phyloP scores from a whole-genome alignment of 2,797 vertebrate species.

The Enteromius paludinosus region DNA sequence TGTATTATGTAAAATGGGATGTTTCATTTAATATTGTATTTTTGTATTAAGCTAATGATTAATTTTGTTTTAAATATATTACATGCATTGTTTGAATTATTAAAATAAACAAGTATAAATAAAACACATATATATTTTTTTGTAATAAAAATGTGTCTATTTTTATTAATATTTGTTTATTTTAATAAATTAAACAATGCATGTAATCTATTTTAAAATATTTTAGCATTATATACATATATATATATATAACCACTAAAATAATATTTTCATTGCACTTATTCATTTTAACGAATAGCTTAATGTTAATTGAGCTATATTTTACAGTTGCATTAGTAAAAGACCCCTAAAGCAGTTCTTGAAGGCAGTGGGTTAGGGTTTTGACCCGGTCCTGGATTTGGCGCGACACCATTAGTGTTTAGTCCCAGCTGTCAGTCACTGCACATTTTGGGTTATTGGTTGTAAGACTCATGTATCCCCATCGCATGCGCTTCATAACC shows the following conservation, averaged over 20 bases:
- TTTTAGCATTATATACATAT: too few species aligned
- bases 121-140: too few species aligned
- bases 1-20: not conserved
- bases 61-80: not conserved
- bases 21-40: not conserved
- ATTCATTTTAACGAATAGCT: not conserved
- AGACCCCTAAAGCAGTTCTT: not conserved
- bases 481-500: conserved; percentile 97
- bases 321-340: not conserved
- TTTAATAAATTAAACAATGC: too few species aligned
- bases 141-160: too few species aligned
- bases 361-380: not conserved
- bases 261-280: too few species aligned
- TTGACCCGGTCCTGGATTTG: conserved; percentile 55
- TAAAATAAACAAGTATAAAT: too few species aligned
- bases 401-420: conserved; percentile 63
- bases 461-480: conserved; percentile 88
- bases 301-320: not conserved
- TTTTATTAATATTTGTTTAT: too few species aligned
- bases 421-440: conserved; percentile 41
- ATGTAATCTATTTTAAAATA: too few species aligned
- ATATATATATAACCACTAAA: too few species aligned
- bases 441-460: conserved; percentile 80
- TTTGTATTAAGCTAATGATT: not conserved
- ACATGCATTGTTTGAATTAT: not conserved